These are phyloP conservation scores for Cladopsammia gracilis DNA, from an alignment of 64 coral and sea anemone genomes.

Conservation along the genomic window DNA sequence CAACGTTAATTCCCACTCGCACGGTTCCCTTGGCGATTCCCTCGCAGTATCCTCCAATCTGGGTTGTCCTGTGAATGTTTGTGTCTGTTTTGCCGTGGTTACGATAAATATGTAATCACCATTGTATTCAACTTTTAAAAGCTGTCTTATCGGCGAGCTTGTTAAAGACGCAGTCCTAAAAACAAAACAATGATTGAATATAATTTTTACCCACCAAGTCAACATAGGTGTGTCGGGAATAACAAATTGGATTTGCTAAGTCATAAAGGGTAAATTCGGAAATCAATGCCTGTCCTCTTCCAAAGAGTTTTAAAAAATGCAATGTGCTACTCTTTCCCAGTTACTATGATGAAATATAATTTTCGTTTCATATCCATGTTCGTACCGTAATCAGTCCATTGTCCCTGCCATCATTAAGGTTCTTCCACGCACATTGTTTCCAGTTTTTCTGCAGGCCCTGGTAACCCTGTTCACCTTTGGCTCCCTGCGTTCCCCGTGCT, in stretches of 20 bases:
- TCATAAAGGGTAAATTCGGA: no score
- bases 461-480: not conserved
- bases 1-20: not conserved
- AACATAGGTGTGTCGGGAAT: no score
- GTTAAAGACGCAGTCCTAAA: not conserved
- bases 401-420: conserved; percentile 10
- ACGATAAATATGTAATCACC: conserved; percentile 33
- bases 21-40: not conserved
- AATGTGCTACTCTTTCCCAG: no score
- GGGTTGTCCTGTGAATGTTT: not conserved
- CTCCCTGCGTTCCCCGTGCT: not conserved
- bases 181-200: not conserved
- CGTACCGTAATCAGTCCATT: conserved; percentile 19
- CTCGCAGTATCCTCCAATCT: not conserved
- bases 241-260: no score
- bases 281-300: no score
- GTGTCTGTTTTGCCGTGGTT: not conserved
- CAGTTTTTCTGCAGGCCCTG: conserved; percentile 1
- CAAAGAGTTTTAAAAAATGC: no score
- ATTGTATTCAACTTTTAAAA: not conserved
- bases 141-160: not conserved
- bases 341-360: no score
- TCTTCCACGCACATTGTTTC: conserved; percentile 24
- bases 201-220: no score
- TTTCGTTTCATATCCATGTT: not conserved